Base-by-base conservation (phyloP, 2,888 invertebrate genomes). In the Sesia apiformis region DNA sequence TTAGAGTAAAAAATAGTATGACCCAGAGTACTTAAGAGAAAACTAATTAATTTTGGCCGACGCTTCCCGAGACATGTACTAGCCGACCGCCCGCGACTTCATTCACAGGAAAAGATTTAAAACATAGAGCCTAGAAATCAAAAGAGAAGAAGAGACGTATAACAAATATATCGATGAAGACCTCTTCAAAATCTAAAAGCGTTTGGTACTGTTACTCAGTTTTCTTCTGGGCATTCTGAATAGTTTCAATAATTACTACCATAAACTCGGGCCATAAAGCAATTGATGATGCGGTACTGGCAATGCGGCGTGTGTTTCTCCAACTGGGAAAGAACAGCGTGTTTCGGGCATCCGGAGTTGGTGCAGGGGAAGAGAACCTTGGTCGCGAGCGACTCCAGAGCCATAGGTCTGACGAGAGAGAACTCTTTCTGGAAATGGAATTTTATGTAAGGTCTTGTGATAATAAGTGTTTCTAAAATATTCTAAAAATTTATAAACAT, bases 281-380 rank as follows among this genome's bases (percentile, higher is more conserved):
- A 90, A 62, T 85, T 78, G 59, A 90, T 90, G 55, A 84, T 77
- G 23, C 90, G 74, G 61, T 67, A 85, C 63, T 86, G 88, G 72
- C 90, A 90, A 58, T 82, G 81, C 0, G 79, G 69, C 3, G 77
- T 80, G 61, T 92, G 92, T 67, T 90, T 91, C 50, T 90, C 90
- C 5, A 92, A 72, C 39, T 89, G 64, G 2, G 89, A 79, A 8
- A 91, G 74, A 0, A 90, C 90, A 5, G 91, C 81, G 52, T 91
- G 90, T 54, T 90, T 91, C 2, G 84, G 84, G 60, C 92, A 92
- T n/a, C 92, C 92, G 0, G 72, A 64, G 62, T 92, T 91, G 8
- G 84, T 87, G 70, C 92, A 92, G 0, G 91, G 91, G 57, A 92
- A 92, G 55, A 92, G 75, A 4, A 92, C 86, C 69, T 92, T 92